Evolutionary conservation across 2,797 vertebrate species (phyloP).

Genomic region (Meriones psammophilus): DNA sequence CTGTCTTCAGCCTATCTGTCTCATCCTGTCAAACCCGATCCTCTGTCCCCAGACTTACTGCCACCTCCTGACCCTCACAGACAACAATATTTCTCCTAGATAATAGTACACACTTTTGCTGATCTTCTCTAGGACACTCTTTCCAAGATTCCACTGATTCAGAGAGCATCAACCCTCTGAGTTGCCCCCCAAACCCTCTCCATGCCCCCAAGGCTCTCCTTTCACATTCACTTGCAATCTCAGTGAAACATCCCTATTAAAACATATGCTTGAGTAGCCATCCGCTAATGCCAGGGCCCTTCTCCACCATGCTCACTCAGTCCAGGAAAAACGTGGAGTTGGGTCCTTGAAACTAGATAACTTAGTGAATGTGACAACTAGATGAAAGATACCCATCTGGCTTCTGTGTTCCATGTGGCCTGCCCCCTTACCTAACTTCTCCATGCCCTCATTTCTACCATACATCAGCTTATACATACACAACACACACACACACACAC

Average conservation of each 20-base stretch:
- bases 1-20: background rate
- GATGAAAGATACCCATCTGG: background rate
- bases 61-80: background rate
- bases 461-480: background rate
- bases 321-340: background rate
- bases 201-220: background rate
- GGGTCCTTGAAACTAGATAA: background rate
- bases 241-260: background rate
- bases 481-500: background rate
- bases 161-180: background rate
- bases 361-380: background rate
- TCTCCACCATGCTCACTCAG: background rate
- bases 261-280: background rate
- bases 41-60: background rate
- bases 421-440: background rate
- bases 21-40: background rate
- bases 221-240: background rate
- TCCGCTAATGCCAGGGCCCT: background rate
- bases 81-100: background rate
- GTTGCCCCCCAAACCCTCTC: background rate
- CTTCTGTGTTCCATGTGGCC: background rate
- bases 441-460: background rate
- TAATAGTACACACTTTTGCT: background rate
- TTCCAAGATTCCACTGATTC: background rate
- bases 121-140: background rate